phyloP scores from a whole-genome alignment of 2,113 vertebrate genomes.

The Phaetusa simplex region DNA sequence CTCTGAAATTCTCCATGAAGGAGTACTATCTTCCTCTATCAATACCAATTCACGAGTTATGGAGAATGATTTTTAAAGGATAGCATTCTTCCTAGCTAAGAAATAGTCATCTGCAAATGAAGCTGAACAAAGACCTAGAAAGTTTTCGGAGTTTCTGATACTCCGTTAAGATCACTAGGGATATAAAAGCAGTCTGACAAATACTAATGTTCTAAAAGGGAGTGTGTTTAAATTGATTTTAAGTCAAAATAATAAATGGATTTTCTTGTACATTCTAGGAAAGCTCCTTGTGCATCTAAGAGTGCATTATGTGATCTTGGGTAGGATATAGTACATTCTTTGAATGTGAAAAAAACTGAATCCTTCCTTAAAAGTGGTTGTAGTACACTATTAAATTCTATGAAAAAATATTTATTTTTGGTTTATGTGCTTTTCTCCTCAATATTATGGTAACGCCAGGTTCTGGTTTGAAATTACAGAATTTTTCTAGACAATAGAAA shows the following conservation, averaged over 20 bases:
- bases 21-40: background rate
- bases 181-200: background rate
- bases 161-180: background rate
- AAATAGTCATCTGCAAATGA: background rate
- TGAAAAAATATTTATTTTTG: background rate
- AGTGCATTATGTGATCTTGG: background rate
- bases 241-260: slow-evolving; percentile 18
- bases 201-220: background rate
- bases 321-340: background rate
- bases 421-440: background rate
- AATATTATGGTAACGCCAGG: background rate
- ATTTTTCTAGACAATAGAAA: background rate
- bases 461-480: background rate
- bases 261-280: background rate
- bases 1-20: background rate
- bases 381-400: background rate
- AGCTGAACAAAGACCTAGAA: background rate
- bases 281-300: background rate
- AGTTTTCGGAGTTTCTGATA: background rate
- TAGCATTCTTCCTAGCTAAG: background rate
- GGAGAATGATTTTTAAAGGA: background rate
- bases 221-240: slow-evolving; percentile 10
- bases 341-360: background rate
- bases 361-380: background rate
- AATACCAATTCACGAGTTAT: background rate